Base-by-base conservation (phyloP, 1,140 invertebrate species). In the Brachionus sp. region DNA sequence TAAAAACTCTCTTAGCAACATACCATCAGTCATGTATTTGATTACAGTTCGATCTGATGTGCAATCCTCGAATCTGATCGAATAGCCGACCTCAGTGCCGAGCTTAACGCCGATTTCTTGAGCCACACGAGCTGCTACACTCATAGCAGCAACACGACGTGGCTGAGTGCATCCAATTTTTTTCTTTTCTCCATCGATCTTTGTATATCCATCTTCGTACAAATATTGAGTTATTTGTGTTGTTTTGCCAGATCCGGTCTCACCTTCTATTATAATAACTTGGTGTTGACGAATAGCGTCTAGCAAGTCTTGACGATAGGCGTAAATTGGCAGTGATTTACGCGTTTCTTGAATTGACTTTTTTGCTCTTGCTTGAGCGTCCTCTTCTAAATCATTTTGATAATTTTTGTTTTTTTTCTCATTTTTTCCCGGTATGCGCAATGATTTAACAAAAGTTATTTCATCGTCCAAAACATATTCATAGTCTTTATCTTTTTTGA, bases 1-100 rank as follows among this genome's bases (percentile, higher is more conserved):
- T 2, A 99, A 90, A 89, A 98, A 99, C 90, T 99, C 98, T 87
- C 97, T 90, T 68, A 99, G 93, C 62, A 99, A 88, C 86, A 98
- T 99, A 87, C 98, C 98, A 90, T 99, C 98, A 53, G 98, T 99
- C 97, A 99, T 98, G 86, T 99, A 99, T 90, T 99, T 99, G n/a
- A 99, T 92, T 5, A 92, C 86, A 23, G 92, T 92, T 77, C 92
- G 88, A 85, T 93, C 92, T 23, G 92, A 92, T 3, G 93, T 93
- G 86, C 93, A 93, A 87, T 94, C 93, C 88, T 94, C 93, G 90
- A 94, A 94, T 84, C 93, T 88, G 84, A 94, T 93, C 85, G 91
- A 92, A 87, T 94, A 94, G 7, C 93, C 93, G 77, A 94, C 93
- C 85, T 88, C 86, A 86, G 91, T 91, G 16, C 93, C 93, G 4